Base-by-base conservation (phyloP, 2,113 vertebrate species). In the Ceyx melanurus region DNA sequence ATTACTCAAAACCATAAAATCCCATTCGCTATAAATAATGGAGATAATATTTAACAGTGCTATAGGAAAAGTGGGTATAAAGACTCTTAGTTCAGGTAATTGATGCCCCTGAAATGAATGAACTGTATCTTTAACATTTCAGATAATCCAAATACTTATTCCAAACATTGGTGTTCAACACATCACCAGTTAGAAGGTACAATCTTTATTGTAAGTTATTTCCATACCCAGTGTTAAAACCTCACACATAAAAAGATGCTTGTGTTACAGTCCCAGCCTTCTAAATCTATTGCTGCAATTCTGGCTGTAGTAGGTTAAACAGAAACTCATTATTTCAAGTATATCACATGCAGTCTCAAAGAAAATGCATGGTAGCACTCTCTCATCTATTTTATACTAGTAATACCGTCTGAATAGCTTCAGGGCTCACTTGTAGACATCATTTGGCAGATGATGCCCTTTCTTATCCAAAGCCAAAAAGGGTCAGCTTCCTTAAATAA, bases 1-100 rank as follows among this genome's bases (percentile, higher is more conserved):
- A 89, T 61, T 89, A 85, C 56, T 77, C 67, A 71, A 85, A 94
- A 73, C 15, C 40, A 83, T 40, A 82, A 87, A 82, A 87, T 56
- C 25, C 54, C 5, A 0, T 53, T 70, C 71, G 43, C 51, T 67
- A 25, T 2, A 16, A 89, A 77, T 56, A 89, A 82, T 37, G n/a
- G 85, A 62, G 89, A 85, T 56, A 89, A 58, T 54, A 89, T 84
- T 90, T 94, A 86, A 53, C 9, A 18, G 9, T 50, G 35, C 7
- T 82, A 68, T 15, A 57, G 43, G 62, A 79, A 82, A 79, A 94
- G 75, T 28, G 57, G 18, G 14, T 56, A 33, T 42, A 70, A 92
- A 79, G 42, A 82, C 33, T 28, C 37, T 64, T 54, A 58, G 26
- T 75, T 77, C 68, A 83, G 62, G 67, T 85, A 92, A 91, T 5